Evolutionary conservation across 2,888 invertebrate species (phyloP), one percentile per base, ranked within the genome.

Genomic region (Palloptera scutellata): DNA sequence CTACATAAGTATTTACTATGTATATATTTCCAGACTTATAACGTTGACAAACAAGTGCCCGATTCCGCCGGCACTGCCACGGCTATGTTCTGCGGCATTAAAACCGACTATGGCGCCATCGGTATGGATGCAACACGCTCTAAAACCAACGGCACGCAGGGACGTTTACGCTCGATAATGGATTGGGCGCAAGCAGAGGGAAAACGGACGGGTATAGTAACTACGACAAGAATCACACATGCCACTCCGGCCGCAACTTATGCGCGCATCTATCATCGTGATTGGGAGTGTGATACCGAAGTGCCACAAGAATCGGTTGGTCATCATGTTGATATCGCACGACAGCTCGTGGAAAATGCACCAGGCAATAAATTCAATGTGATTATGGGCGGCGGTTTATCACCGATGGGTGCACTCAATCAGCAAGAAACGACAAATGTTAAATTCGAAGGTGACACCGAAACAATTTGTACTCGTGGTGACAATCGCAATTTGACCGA

Each of bases 1-100:
- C 1, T 17, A 63, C 17, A n/a, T 41, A 13, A 3, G 42, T 1
- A n/a, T 13, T 4, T 17, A 43, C 52, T 19, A n/a, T 43, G 13
- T 61, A n/a, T 12, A 11, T 30, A 41, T 52, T 73, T 73, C 11
- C 68, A 91, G 90, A 91, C 91, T 0, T 91, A 91, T 82, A 90
- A 89, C 74, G 87, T 88, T n/a, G 90, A 91, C 78, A 87, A 87
- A 67, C 91, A 91, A 83, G 90, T 90, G 13, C 88, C 91, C 0
- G 91, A 91, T 77, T 91, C 91, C 1, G 91, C 91, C 1, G 90
- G 88, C 2, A 90, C 91, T 0, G 91, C 90, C 0, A 91, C 91
- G 1, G 90, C 91, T 1, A 86, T 89, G 76, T 88, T 90, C 73
- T 86, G 87, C 64, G 91, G 91, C 1, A 87, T 88, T 0, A 91